phyloP scores from a whole-genome alignment of 2,888 invertebrate species.

The Phengaris alcon region DNA sequence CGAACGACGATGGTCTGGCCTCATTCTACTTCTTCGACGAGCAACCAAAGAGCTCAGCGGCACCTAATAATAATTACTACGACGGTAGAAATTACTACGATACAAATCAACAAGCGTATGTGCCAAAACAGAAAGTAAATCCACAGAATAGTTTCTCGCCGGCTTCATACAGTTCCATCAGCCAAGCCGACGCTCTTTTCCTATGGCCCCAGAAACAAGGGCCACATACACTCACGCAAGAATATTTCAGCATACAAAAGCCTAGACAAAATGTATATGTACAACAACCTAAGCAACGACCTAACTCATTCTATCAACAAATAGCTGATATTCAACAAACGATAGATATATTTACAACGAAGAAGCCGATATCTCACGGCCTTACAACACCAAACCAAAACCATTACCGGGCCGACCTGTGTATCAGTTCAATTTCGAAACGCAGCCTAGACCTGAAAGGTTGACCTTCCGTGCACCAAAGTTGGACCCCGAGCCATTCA shows the following conservation, averaged over 20 bases:
- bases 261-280: constrained; percentile 65
- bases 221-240: constrained; percentile 72
- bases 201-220: constrained; percentile 76
- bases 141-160: constrained; percentile 60
- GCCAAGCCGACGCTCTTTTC: constrained; percentile 70
- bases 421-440: constrained; percentile 87
- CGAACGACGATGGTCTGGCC: constrained; percentile 70
- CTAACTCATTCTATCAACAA: constrained; percentile 81
- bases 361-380: constrained; percentile 74
- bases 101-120: constrained; percentile 51
- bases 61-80: constrained; percentile 73
- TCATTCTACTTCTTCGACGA: constrained; percentile 86
- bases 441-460: constrained; percentile 72
- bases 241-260: constrained; percentile 75
- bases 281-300: constrained; percentile 64
- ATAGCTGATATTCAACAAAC: constrained; percentile 83
- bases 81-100: constrained; percentile 72
- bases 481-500: constrained; percentile 80
- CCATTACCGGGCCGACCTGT: constrained; percentile 78
- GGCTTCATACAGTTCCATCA: constrained; percentile 66
- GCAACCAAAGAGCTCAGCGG: constrained; percentile 76
- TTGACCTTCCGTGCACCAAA: constrained; percentile 72
- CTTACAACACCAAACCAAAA: constrained; percentile 70
- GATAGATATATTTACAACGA: constrained; percentile 80
- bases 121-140: constrained; percentile 53